Conservation (phyloP, 2,797 vertebrate genomes). For the Tapirus indicus region DNA sequence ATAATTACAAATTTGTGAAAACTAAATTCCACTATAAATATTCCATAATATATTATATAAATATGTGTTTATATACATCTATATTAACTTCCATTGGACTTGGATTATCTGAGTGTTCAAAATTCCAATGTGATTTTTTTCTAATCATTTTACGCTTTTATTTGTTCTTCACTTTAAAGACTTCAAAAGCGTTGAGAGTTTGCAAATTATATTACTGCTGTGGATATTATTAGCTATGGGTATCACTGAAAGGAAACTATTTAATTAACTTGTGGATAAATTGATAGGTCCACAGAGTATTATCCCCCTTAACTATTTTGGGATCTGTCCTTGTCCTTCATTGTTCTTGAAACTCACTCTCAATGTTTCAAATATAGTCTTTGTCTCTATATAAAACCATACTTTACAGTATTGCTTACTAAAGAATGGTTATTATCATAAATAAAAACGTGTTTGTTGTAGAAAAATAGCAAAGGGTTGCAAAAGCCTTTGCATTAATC, state of each 20-base stretch:
- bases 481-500: background rate
- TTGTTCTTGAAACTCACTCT: slow-evolving; percentile 69
- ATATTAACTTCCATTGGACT: background rate
- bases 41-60: background rate
- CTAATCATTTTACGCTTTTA: slow-evolving; percentile 66
- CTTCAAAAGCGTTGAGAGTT: slow-evolving; percentile 71
- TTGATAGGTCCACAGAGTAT: slow-evolving; percentile 71
- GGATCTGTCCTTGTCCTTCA: slow-evolving; percentile 75
- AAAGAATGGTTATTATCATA: background rate
- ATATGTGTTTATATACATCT: background rate
- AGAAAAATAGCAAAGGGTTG: background rate
- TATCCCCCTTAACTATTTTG: slow-evolving; percentile 63
- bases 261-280: slow-evolving; percentile 85
- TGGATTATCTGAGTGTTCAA: background rate
- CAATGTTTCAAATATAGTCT: background rate
- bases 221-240: slow-evolving; percentile 72
- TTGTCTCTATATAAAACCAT: background rate
- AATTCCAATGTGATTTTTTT: background rate
- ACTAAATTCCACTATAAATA: background rate
- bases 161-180: slow-evolving; percentile 54
- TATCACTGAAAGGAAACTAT: slow-evolving; percentile 79
- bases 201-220: slow-evolving; percentile 76
- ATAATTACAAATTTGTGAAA: background rate
- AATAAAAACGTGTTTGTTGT: background rate
- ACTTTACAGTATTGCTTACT: background rate